Evolutionary conservation across 2,888 invertebrate genomes (phyloP).

Genomic region (Acrocera orbiculus): DNA sequence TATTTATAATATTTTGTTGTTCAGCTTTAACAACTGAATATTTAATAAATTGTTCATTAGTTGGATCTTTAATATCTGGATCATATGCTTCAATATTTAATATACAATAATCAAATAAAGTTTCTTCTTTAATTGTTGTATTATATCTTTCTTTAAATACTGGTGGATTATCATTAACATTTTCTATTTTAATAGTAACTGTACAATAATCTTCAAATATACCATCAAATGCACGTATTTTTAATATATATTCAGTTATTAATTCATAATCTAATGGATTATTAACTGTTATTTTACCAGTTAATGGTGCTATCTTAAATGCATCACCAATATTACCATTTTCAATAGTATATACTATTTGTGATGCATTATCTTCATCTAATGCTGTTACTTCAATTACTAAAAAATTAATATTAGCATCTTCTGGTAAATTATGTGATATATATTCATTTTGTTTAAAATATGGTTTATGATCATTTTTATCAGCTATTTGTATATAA

Average conservation of each 20-base stretch:
- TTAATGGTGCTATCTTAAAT: constrained; percentile 67
- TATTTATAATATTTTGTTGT: constrained; percentile 49
- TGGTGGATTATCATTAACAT: constrained; percentile 88
- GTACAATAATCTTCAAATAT: constrained; percentile 63
- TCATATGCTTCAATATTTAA: constrained; percentile 58
- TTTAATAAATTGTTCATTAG: constrained; percentile 57
- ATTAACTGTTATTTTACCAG: constrained; percentile 71
- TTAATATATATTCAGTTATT: constrained; percentile 67
- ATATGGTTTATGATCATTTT: constrained; percentile 86
- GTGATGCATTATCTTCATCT: constrained; percentile 77
- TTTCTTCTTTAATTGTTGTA: constrained; percentile 60
- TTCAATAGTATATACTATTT: constrained; percentile 72
- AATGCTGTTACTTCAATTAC: constrained; percentile 77
- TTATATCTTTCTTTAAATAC: constrained; percentile 57
- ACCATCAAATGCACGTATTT: constrained; percentile 70
- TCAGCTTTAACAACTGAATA: constrained; percentile 57
- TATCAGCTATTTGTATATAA: constrained; percentile 82
- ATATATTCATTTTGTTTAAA: constrained; percentile 62
- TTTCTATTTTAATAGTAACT: constrained; percentile 69
- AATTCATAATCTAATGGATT: constrained; percentile 66
- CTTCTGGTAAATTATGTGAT: constrained; percentile 61
- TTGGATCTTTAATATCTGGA: constrained; percentile 65
- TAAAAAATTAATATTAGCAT: constrained; percentile 62
- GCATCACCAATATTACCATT: constrained; percentile 73
- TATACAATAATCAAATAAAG: constrained; percentile 48